Percentiles rank a stretch among this genome's conserved stretches.
These are phyloP conservation scores for Trachelus troglodyta DNA, from an alignment of 2,888 invertebrate species.

Conservation along the genomic window DNA sequence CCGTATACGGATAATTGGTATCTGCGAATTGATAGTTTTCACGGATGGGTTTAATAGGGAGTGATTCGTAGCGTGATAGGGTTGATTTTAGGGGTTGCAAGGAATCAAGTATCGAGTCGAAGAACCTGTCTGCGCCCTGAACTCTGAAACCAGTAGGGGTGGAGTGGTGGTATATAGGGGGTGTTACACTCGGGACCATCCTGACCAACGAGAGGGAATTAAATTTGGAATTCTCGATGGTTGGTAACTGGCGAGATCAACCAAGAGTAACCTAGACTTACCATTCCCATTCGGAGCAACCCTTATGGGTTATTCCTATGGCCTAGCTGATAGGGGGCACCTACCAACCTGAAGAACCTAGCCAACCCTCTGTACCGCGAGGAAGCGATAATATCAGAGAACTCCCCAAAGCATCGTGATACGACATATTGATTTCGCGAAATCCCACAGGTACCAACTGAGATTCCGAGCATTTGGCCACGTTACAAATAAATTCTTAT, in stretches of 20 bases:
- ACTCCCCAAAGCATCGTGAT: background rate
- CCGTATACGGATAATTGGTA: background rate
- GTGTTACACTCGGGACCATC: background rate
- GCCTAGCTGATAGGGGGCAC: background rate
- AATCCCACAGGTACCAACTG: conserved; percentile 1
- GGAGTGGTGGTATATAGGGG: background rate
- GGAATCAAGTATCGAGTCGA: background rate
- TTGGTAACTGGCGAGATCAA: background rate
- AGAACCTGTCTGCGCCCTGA: background rate
- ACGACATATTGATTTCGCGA: conserved; percentile 9
- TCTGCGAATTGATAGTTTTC: background rate
- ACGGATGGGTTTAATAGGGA: background rate
- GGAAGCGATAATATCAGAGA: conserved; percentile 9
- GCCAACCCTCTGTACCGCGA: background rate
- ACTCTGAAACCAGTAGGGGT: background rate
- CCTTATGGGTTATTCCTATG: background rate
- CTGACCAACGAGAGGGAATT: background rate
- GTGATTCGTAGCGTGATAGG: background rate
- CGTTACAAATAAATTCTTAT: conserved; percentile 13
- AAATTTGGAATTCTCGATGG: background rate
- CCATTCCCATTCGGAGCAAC: background rate
- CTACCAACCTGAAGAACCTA: background rate
- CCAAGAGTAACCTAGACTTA: background rate
- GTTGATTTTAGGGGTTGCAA: background rate
- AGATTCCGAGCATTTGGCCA: background rate